A percentile compares a stretch with the other conserved stretches of the same genome.
Evolutionary conservation across 1,140 invertebrate genomes (phyloP).

Genomic region (Sinonovacula constricta): DNA sequence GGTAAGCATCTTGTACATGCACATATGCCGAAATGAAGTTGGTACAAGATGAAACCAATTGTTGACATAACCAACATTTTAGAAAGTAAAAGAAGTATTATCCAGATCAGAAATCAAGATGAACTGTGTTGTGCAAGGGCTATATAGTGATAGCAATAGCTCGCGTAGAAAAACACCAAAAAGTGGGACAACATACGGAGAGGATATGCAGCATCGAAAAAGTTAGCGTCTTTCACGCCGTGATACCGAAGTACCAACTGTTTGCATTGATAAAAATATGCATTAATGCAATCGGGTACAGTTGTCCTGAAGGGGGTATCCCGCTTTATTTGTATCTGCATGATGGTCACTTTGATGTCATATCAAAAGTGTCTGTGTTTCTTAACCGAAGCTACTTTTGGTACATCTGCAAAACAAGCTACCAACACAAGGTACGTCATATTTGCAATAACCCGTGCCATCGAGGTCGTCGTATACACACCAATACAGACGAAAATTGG

Average conservation of each 20-base stretch:
- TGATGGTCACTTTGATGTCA: too few relatives aligned
- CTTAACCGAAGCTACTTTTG: too few relatives aligned
- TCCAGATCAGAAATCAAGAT: slow-evolving; percentile 40
- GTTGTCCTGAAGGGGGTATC: background rate
- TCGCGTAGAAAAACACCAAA: background rate
- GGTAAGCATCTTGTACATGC: slow-evolving; percentile 1
- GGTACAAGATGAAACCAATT: slow-evolving; percentile 1
- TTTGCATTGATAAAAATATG: background rate
- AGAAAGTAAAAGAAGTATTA: slow-evolving; percentile 30
- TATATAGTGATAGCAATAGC: slow-evolving; percentile 24
- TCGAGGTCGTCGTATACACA: background rate
- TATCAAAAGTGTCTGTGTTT: too few relatives aligned
- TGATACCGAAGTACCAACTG: background rate
- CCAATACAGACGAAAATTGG: background rate
- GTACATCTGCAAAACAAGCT: too few relatives aligned
- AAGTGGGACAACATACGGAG: slow-evolving; percentile 26
- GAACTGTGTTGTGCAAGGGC: slow-evolving; percentile 42
- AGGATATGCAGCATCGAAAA: background rate
- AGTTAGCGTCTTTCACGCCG: background rate
- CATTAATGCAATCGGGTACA: background rate
- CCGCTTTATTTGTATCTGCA: too few relatives aligned
- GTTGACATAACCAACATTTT: slow-evolving; percentile 32
- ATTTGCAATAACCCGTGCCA: background rate
- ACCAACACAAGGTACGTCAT: background rate
- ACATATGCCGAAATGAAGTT: slow-evolving; percentile 5